Base-by-base conservation (phyloP, 2,113 vertebrate species). In the Mormyrus iriodes region DNA sequence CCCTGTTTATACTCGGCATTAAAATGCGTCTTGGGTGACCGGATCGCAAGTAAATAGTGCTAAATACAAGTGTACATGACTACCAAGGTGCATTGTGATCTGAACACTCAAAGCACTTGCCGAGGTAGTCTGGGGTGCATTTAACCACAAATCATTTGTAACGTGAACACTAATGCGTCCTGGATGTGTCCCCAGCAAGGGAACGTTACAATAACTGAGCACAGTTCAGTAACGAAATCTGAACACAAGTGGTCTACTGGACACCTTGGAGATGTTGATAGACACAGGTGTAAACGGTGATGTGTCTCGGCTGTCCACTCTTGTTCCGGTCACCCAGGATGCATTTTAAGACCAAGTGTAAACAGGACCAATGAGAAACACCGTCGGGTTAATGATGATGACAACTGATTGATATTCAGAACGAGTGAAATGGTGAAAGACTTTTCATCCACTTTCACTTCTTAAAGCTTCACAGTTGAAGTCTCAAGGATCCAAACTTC, bases 401-500 rank as follows among this genome's bases (percentile, higher is more conserved):
- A 55, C 53, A 58, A 17, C 31, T 35, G 27, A 87, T 58, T 87
- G 51, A 87, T 87, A 87, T 87, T 87, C 85, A 58, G 85, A n/a
- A 53, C 31, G 10, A 55, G 52, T 55, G 85, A 42, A 42, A 58
- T 35, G 17, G 31, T 9, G 31, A 87, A 35, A 93, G 8, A 93
- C 91, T 44, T 94, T 93, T 93, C 90, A 90, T 35, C 52, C 8
- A 55, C 52, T 87, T 48, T 91, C 89, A 88, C 61, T 88, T 84
- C 46, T 90, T 90, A 93, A 94, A 94, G 93, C 51, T 58, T 61
- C 85, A 19, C 85, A 9, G 93, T 89, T 91, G 87, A 93, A 93
- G 93, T 92, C 93, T 17, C 3, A 86, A 93, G 92, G 94, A 94
- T 93, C 90, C 88, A 51, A 84, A 91, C 94, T 92, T 95, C 93